phyloP scores from a whole-genome alignment of 2,113 vertebrate genomes.

The Syngnathoides biaculeatus region DNA sequence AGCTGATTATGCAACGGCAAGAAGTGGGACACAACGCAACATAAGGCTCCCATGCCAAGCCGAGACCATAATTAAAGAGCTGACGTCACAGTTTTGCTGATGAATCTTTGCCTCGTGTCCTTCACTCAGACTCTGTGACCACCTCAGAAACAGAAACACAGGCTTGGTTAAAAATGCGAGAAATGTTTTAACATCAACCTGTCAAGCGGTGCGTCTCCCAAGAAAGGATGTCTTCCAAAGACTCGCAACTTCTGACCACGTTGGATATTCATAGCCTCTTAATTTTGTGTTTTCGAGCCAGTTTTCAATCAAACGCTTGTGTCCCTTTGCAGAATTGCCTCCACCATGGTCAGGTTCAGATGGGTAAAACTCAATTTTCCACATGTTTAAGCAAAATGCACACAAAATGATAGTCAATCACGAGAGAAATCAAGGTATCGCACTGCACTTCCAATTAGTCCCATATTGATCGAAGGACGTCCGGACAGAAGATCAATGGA shows the following conservation, averaged over 20 bases:
- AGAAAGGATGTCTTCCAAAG: neutral
- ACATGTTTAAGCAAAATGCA: neutral
- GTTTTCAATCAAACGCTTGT: neutral
- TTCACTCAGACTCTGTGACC: constrained; percentile 14
- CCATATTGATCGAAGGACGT: constrained; percentile 51
- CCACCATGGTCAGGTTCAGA: neutral
- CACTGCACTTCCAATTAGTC: constrained; percentile 48
- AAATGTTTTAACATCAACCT: constrained; percentile 14
- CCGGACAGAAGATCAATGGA: constrained; percentile 57
- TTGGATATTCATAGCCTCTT: constrained; percentile 5
- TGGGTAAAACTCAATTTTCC: neutral
- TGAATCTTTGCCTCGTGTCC: constrained; percentile 8
- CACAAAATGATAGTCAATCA: constrained; percentile 18
- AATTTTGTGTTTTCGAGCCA: constrained; percentile 3
- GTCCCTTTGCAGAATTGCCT: neutral
- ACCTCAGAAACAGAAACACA: neutral
- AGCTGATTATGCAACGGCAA: constrained; percentile 50
- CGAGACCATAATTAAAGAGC: constrained; percentile 35
- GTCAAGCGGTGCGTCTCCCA: neutral
- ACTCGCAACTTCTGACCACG: neutral
- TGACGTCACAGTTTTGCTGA: constrained; percentile 28
- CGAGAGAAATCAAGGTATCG: constrained; percentile 39
- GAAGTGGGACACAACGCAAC: constrained; percentile 45
- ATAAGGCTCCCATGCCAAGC: constrained; percentile 47
- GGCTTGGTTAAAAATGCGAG: neutral